Conservation (phyloP, 2,797 vertebrate species). For the Neomorphus geoffroyi region DNA sequence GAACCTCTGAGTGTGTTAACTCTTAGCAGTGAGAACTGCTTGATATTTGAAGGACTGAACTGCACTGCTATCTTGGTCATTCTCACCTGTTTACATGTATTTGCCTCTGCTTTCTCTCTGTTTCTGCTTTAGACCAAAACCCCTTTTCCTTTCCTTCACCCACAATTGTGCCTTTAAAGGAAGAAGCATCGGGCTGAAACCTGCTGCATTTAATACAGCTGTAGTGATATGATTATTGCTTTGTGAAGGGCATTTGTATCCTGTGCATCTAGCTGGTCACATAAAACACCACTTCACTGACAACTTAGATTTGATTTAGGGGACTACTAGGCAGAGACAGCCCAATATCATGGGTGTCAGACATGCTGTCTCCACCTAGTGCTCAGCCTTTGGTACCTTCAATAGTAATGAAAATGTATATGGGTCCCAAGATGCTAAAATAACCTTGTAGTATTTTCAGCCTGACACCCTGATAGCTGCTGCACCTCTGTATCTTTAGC, state of each 20-base stretch:
- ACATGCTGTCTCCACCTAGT: neutral
- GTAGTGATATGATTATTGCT: neutral
- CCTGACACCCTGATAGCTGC: neutral
- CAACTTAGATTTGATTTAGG: neutral
- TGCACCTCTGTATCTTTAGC: neutral
- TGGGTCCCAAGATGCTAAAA: neutral
- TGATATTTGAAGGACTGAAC: neutral
- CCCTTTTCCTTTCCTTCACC: neutral
- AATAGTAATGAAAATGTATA: neutral
- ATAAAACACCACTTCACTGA: neutral
- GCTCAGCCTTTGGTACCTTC: neutral
- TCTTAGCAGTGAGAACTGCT: neutral
- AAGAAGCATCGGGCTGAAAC: neutral
- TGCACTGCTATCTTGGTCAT: neutral
- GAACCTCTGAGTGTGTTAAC: fast-evolving
- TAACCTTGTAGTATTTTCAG: neutral
- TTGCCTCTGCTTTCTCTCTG: neutral
- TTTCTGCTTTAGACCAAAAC: neutral
- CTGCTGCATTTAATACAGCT: neutral
- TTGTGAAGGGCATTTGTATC: neutral
- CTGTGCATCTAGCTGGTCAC: neutral
- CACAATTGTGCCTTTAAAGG: neutral
- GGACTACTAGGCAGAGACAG: neutral
- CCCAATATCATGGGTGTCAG: neutral
- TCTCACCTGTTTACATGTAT: neutral